Percentiles rank a stretch among this genome's conserved stretches.
Conservation (phyloP, 2,888 invertebrate genomes). For the Platypus cylindrus region DNA sequence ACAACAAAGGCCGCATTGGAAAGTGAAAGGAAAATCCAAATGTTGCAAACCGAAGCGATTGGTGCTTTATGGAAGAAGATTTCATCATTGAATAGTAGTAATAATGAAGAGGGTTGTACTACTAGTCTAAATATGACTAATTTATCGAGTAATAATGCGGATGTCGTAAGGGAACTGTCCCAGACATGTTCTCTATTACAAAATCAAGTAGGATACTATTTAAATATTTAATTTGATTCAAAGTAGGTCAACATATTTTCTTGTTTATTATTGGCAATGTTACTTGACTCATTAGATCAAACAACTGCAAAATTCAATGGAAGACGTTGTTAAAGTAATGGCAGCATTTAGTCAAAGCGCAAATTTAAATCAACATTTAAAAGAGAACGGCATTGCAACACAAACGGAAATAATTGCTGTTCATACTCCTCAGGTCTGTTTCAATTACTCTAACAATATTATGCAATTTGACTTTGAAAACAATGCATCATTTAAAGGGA, state of each 20-base stretch:
- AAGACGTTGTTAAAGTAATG: slow-evolving; percentile 61
- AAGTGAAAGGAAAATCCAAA: slow-evolving; percentile 72
- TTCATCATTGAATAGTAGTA: slow-evolving; percentile 46
- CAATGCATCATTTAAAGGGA: too few relatives aligned
- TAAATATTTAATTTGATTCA: background rate
- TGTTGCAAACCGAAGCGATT: slow-evolving; percentile 82
- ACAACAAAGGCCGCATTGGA: slow-evolving; percentile 73
- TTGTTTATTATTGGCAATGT: background rate
- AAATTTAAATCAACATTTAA: slow-evolving; percentile 20
- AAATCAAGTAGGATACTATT: slow-evolving; percentile 44
- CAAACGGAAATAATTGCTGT: slow-evolving; percentile 75
- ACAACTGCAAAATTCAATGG: slow-evolving; percentile 66
- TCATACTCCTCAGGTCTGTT: slow-evolving; percentile 63
- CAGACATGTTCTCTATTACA: slow-evolving; percentile 64
- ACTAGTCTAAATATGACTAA: slow-evolving; percentile 21
- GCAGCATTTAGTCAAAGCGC: slow-evolving; percentile 38
- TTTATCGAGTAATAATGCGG: slow-evolving; percentile 38
- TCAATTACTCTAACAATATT: too few relatives aligned
- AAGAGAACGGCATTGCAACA: slow-evolving; percentile 46
- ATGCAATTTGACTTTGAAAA: too few relatives aligned
- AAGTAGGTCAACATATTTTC: background rate
- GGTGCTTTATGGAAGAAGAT: slow-evolving; percentile 83
- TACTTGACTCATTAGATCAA: slow-evolving; percentile 48
- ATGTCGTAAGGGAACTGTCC: slow-evolving; percentile 58
- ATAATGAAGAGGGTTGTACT: slow-evolving; percentile 11